Conservation (phyloP, 1,140 invertebrate species). For the Pseudobourletiella spinata region DNA sequence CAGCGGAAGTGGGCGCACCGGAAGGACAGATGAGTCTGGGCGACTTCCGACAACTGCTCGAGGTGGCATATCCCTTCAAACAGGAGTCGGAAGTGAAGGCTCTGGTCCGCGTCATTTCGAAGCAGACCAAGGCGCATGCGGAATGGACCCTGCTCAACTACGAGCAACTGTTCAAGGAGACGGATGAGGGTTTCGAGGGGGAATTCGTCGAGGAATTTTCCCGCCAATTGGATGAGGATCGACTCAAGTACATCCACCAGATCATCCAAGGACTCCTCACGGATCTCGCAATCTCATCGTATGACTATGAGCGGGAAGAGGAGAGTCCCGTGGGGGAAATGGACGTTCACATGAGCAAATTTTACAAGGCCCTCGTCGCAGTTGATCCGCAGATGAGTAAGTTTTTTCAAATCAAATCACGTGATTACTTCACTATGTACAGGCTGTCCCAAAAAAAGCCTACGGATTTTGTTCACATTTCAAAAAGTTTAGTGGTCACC, state of each 20-base stretch:
- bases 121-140: conserved; percentile 5
- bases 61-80: conserved; percentile 1
- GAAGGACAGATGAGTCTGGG: neutral
- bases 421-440: neutral
- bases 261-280: neutral
- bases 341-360: conserved; percentile 10
- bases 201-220: conserved; percentile 15
- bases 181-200: conserved; percentile 15
- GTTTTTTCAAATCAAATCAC: too few relatives aligned
- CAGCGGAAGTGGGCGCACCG: neutral
- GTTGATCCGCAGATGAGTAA: conserved; percentile 16
- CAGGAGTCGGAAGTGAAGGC: conserved; percentile 1
- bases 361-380: conserved; percentile 2
- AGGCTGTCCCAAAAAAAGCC: too few relatives aligned
- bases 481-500: too few relatives aligned
- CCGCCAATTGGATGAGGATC: conserved; percentile 15
- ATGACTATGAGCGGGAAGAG: conserved; percentile 2
- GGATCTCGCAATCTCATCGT: neutral
- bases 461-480: too few relatives aligned
- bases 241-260: conserved; percentile 8
- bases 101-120: neutral
- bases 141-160: conserved; percentile 8
- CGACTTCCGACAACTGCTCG: conserved; percentile 1
- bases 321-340: conserved; percentile 9
- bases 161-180: conserved; percentile 5